Evolutionary conservation across 2,113 vertebrate species (phyloP).

Genomic region (Phaetusa simplex): DNA sequence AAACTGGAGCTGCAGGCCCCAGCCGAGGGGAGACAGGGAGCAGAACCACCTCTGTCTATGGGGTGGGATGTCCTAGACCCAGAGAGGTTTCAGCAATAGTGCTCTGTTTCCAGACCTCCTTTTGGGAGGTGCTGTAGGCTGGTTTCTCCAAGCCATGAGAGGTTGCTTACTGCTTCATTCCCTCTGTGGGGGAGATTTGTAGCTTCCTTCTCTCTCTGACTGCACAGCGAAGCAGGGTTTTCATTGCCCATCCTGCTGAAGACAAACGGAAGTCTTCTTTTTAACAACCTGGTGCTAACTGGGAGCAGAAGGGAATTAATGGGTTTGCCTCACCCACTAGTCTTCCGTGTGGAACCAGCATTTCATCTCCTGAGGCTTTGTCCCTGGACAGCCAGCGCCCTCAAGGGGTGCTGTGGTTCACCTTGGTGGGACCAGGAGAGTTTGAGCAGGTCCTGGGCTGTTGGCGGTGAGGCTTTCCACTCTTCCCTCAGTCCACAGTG

Average conservation of each 20-base stretch:
- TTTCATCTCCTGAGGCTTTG: neutral
- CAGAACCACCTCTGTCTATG: neutral
- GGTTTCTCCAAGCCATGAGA: neutral
- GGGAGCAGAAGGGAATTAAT: neutral
- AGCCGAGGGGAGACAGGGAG: neutral
- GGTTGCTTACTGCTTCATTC: neutral
- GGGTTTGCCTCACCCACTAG: neutral
- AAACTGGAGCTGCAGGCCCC: neutral
- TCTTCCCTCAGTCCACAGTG: neutral
- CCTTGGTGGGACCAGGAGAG: neutral
- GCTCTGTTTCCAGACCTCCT: neutral
- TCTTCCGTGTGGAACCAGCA: neutral
- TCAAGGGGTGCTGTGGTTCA: neutral
- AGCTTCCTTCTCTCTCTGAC: neutral
- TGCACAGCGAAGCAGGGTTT: neutral
- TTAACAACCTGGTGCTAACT: neutral
- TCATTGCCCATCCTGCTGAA: neutral
- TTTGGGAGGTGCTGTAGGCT: neutral
- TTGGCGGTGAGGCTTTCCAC: neutral
- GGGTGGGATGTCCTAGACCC: neutral
- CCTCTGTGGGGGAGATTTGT: constrained; percentile 22
- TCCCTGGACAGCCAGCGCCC: neutral
- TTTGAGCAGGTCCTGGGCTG: neutral
- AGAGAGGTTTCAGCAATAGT: neutral
- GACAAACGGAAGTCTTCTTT: neutral